A percentile compares a stretch with the other conserved stretches of the same genome.
phyloP scores from a whole-genome alignment of 2,113 vertebrate genomes.

The Planiliza haematocheilus region DNA sequence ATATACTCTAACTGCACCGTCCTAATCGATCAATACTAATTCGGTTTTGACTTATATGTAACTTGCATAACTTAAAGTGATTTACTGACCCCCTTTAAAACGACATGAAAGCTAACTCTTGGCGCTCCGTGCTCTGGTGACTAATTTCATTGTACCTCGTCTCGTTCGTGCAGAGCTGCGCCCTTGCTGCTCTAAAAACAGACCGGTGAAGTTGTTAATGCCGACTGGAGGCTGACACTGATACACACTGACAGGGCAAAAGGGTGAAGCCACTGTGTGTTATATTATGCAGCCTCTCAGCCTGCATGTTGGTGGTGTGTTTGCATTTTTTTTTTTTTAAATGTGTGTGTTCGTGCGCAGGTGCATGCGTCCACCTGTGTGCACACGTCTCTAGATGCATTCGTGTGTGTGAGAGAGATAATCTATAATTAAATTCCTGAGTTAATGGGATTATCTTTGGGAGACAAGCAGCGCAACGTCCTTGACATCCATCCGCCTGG shows the following conservation, averaged over 20 bases:
- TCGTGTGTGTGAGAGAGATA: conserved; percentile 41
- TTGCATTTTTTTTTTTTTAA: background rate
- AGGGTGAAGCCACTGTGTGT: conserved; percentile 40
- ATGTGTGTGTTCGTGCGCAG: background rate
- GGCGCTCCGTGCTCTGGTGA: too few species aligned
- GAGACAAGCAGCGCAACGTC: conserved; percentile 66
- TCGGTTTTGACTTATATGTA: too few species aligned
- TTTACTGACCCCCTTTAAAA: too few species aligned
- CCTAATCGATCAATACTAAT: too few species aligned
- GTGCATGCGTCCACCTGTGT: conserved; percentile 11
- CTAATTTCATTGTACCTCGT: conserved; percentile 6
- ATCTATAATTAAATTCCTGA: conserved; percentile 74
- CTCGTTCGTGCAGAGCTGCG: conserved; percentile 6
- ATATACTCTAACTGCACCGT: too few species aligned
- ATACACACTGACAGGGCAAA: conserved; percentile 61
- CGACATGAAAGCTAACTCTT: too few species aligned
- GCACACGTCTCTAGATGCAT: background rate
- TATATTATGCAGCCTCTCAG: background rate
- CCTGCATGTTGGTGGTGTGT: conserved; percentile 15
- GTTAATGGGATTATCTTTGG: conserved; percentile 75
- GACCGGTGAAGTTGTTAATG: conserved; percentile 41
- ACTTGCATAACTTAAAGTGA: too few species aligned
- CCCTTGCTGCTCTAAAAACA: conserved; percentile 61
- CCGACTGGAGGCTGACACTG: conserved; percentile 63
- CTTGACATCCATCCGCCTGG: conserved; percentile 61